These are phyloP conservation scores for Crotophaga sulcirostris DNA, from an alignment of 2,113 vertebrate genomes.

Conservation along the genomic window DNA sequence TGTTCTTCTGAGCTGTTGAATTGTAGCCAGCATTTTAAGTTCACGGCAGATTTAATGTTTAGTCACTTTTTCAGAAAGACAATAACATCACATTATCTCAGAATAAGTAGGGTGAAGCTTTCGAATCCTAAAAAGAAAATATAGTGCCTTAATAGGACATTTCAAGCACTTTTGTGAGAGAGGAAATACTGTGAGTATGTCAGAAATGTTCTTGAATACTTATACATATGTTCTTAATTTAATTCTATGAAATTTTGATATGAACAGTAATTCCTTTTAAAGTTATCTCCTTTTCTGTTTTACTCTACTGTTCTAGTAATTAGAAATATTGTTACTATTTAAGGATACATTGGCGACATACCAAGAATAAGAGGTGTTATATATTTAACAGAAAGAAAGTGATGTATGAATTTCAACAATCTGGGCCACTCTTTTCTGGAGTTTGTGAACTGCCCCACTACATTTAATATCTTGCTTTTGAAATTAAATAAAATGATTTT, in stretches of 20 bases:
- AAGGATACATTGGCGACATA: not conserved
- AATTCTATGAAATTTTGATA: not conserved
- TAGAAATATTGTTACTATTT: not conserved
- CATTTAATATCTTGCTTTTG: not conserved
- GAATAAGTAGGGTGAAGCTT: not conserved
- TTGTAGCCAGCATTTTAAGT: not conserved
- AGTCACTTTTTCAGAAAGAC: not conserved
- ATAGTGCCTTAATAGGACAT: not conserved
- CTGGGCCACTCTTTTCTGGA: not conserved
- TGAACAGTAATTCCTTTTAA: not conserved
- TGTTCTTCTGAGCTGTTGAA: not conserved
- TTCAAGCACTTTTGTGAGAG: not conserved
- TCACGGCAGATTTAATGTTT: not conserved
- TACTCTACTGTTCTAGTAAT: not conserved
- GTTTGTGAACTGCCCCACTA: not conserved
- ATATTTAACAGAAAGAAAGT: not conserved
- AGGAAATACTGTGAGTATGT: not conserved
- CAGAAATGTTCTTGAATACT: not conserved
- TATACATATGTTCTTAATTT: not conserved
- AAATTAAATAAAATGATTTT: not conserved
- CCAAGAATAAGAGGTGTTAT: not conserved
- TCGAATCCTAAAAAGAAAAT: not conserved
- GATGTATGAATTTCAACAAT: not conserved
- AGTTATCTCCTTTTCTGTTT: not conserved
- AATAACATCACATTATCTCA: not conserved